Evolutionary conservation across 2,888 invertebrate genomes (phyloP).

Genomic region (Antitype chi): DNA sequence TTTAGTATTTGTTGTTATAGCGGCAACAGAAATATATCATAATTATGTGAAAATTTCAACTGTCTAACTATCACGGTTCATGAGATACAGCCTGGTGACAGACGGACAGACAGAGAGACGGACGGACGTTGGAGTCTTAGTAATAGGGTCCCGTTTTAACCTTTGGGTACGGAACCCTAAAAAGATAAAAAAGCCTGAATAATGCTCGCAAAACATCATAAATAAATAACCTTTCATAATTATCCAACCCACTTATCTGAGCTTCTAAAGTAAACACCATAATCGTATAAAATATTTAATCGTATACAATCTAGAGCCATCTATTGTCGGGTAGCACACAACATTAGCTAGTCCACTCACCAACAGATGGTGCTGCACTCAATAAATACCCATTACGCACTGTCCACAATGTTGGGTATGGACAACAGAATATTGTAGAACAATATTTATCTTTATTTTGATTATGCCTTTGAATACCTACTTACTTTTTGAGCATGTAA

Average conservation of each 20-base stretch:
- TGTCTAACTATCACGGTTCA: too few relatives aligned
- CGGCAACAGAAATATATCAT: too few relatives aligned
- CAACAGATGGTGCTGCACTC: constrained; percentile 60
- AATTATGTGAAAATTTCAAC: too few relatives aligned
- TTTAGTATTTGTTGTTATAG: too few relatives aligned
- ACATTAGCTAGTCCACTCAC: constrained; percentile 57
- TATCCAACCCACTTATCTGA: constrained; percentile 38
- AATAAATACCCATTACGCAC: constrained; percentile 56
- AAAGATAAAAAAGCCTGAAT: not conserved
- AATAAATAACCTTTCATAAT: constrained; percentile 28
- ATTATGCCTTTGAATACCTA: not conserved
- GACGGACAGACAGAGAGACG: too few relatives aligned
- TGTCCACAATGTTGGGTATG: constrained; percentile 38
- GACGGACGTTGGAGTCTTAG: too few relatives aligned
- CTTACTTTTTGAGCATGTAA: not conserved
- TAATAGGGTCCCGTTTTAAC: too few relatives aligned
- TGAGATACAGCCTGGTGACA: too few relatives aligned
- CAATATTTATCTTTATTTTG: not conserved
- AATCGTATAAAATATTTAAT: constrained; percentile 46
- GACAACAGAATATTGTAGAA: constrained; percentile 32
- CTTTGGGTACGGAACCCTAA: too few relatives aligned
- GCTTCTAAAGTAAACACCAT: constrained; percentile 34
- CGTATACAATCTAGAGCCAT: constrained; percentile 52
- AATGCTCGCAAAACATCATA: constrained; percentile 16
- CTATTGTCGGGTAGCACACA: constrained; percentile 55